Base-by-base conservation (phyloP, 2,113 vertebrate species). In the Hyaena hyaena region DNA sequence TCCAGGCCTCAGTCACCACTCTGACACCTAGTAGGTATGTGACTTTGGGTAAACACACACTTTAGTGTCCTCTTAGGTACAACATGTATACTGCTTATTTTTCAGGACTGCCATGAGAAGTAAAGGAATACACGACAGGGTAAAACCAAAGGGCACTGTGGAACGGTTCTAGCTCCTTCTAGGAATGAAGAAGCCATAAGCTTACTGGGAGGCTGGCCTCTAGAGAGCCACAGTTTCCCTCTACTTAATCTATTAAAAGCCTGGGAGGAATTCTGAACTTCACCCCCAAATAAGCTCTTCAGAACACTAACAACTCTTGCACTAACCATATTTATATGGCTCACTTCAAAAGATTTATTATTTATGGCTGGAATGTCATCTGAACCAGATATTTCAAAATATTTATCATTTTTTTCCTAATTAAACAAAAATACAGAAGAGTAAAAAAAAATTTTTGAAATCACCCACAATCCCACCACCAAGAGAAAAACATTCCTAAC, bases 311-410 rank as follows among this genome's bases (percentile, higher is more conserved):
- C 79, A 58, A 68, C 55, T 61, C 50, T 76, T 77, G 58, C 19
- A 85, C 33, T 80, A 68, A 74, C 31, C 53, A 7, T 73, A 90
- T 87, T 90, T 90, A 89, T 26, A 90, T 2, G 86, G 61, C 10
- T 12, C 24, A 69, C 55, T 53, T 93, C 74, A 61, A 66, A 23
- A 94, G 63, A 66, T 50, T 58, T 45, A 21, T 58, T 73, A 90
- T 69, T 93, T 88, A 73, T 83, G 55, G 26, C 23, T 95, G 5
- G 4, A 90, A 28, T 33, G 39, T 73, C 83, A 94, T 39, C 68
- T 97, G 66, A 95, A 82, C 83, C 68, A 90, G 53, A 86, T 55
- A 28, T 63, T 58, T 90, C 55, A 55, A 83, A 95, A 10, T 35
- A 88, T 45, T 95, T 80, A 90, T 71, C 11, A 76, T 39, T 86